phyloP scores from a whole-genome alignment of 1,140 invertebrate genomes.

The Aricia agestis region DNA sequence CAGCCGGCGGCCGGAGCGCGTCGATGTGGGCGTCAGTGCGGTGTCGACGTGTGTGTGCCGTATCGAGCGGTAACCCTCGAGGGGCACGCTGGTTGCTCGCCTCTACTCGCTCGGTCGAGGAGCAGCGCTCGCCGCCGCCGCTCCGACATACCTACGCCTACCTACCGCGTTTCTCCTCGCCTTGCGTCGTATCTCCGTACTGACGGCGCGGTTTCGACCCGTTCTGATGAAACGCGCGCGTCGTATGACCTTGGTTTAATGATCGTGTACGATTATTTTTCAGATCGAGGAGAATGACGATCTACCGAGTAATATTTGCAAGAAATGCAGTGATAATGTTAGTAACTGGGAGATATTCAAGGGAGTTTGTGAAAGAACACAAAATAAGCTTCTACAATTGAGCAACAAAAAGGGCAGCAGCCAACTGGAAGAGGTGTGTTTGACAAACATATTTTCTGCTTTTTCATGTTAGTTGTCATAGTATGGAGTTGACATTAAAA shows the following conservation, averaged over 20 bases:
- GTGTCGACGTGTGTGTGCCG: conserved; percentile 57
- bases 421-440: conserved; percentile 71
- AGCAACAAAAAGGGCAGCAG: conserved; percentile 63
- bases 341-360: conserved; percentile 77
- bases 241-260: conserved; percentile 52
- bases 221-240: conserved; percentile 66
- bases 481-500: conserved; percentile 20
- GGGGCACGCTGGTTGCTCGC: conserved; percentile 71
- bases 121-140: conserved; percentile 60
- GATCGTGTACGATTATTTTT: conserved; percentile 69
- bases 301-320: conserved; percentile 76
- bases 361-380: conserved; percentile 74
- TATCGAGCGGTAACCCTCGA: conserved; percentile 72
- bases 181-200: conserved; percentile 61
- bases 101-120: conserved; percentile 72
- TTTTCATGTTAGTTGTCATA: conserved; percentile 49
- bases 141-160: conserved; percentile 68
- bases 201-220: conserved; percentile 63
- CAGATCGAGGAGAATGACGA: conserved; percentile 77
- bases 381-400: conserved; percentile 75
- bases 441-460: conserved; percentile 39
- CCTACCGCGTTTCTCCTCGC: conserved; percentile 71
- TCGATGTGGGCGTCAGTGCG: conserved; percentile 64
- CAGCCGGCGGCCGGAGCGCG: conserved; percentile 63
- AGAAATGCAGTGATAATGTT: conserved; percentile 75